Conservation (phyloP, 35 echinoderm and acorn worm genomes). For the Lytechinus pictus region DNA sequence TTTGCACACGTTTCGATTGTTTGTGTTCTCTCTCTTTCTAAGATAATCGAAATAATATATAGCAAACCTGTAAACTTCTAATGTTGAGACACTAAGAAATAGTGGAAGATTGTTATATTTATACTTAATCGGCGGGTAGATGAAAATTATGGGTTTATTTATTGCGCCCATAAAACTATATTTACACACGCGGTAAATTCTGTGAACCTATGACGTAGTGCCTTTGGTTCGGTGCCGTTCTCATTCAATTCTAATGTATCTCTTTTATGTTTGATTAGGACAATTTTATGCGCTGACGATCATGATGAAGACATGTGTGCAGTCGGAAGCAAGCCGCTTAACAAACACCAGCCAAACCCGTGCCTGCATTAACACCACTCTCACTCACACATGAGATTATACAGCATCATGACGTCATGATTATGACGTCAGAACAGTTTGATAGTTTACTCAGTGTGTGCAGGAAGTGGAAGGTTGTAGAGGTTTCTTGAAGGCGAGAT, state of each 20-base stretch:
- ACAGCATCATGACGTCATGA: neutral
- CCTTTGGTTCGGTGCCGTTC: neutral
- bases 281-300: neutral
- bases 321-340: neutral
- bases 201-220: neutral
- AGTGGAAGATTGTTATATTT: too few relatives aligned
- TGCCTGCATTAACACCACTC: neutral
- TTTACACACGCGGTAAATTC: neutral
- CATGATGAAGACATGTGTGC: neutral
- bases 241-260: neutral
- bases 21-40: too few relatives aligned
- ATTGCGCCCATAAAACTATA: neutral
- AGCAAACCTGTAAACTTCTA: too few relatives aligned
- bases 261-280: neutral
- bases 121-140: too few relatives aligned
- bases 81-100: too few relatives aligned
- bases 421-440: neutral
- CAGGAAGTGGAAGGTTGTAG: neutral
- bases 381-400: neutral
- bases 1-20: too few relatives aligned
- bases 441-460: neutral
- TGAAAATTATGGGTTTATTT: neutral
- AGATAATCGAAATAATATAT: too few relatives aligned
- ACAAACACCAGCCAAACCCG: neutral
- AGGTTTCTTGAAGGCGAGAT: constrained; percentile 1